Base-by-base conservation (phyloP, 2,113 vertebrate species). In the Pavo muticus region DNA sequence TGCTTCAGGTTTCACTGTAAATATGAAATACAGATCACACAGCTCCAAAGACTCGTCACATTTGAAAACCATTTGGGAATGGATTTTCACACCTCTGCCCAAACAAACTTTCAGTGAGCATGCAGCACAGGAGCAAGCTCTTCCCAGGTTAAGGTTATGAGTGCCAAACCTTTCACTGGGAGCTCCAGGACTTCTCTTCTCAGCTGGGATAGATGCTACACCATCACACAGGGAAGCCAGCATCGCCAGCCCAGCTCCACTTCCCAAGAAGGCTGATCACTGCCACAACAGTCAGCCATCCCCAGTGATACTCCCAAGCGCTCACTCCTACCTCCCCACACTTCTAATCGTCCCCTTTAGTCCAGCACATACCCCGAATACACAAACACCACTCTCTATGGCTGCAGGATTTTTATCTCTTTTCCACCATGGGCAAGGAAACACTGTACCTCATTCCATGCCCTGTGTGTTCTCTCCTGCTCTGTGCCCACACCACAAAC, bases 211-310 rank as follows among this genome's bases (percentile, higher is more conserved):
- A 37, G 50, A 19, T 19, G 14, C 23, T 64, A 54, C 54, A 12
- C 5, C 2, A 61, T 12, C 5, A 1, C 1, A 4, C 1, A 2
- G 40, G 11, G 8, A 45, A 61, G 44, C 48, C 64, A 67, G 14
- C 39, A 64, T 59, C 8, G 10, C n/a, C 65, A 65, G 44, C 64
- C 7, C 71, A 63, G 57, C 37, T 82, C 67, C 57, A 40, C 7
- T 40, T 6, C 20, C 37, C 50, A n/a, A 48, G 14, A 44, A 17
- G 57, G 5, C 2, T 32, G 50, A 85, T 42, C 32, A 82, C 74
- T 8, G 30, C 61, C 75, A 37, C 27, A 42, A 65, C 6, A 78
- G 39, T 30, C 0, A 16, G 19, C 15, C 37, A 45, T 2, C 35
- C 10, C 6, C 25, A 10, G 40, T 1, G 12, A 68, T 9, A 35